A percentile compares a stretch with the other conserved stretches of the same genome.
Conservation (phyloP, 2,888 invertebrate genomes). For the Drosophila atripex region DNA sequence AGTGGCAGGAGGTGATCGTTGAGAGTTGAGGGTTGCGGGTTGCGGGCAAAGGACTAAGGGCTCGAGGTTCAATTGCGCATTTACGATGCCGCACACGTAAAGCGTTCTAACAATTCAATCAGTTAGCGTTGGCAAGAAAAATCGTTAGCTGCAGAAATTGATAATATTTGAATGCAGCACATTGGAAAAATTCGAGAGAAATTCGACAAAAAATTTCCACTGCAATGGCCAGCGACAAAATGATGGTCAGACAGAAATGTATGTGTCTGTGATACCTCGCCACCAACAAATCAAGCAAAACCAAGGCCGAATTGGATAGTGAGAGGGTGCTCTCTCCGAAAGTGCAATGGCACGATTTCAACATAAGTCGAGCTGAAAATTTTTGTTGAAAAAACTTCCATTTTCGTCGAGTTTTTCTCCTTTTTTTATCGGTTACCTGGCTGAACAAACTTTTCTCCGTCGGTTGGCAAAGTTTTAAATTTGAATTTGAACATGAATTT, state of each 20-base stretch:
- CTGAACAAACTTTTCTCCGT: conserved; percentile 27
- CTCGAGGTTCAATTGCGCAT: conserved; percentile 39
- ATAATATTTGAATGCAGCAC: conserved; percentile 81
- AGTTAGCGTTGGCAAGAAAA: conserved; percentile 70
- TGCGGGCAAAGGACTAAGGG: conserved; percentile 20
- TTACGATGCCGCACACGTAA: conserved; percentile 79
- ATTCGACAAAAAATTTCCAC: conserved; percentile 46
- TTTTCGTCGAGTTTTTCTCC: background rate
- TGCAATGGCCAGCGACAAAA: conserved; percentile 54
- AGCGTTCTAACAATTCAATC: conserved; percentile 83
- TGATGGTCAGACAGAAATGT: conserved; percentile 32
- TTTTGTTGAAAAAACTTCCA: conserved; percentile 15
- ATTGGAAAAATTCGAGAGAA: conserved; percentile 58
- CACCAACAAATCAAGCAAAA: conserved; percentile 35
- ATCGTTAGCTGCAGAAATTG: conserved; percentile 60
- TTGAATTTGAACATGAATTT: conserved; percentile 78
- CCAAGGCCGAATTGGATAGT: background rate
- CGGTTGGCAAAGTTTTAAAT: conserved; percentile 60
- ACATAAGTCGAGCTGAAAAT: conserved; percentile 41
- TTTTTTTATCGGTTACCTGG: conserved; percentile 28
- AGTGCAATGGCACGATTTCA: conserved; percentile 39
- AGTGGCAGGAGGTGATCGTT: conserved; percentile 15
- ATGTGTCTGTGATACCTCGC: conserved; percentile 11
- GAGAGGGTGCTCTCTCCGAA: conserved; percentile 10
- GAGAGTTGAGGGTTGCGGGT: background rate